phyloP scores from a whole-genome alignment of 1,140 invertebrate genomes.

The Halyomorpha halys region DNA sequence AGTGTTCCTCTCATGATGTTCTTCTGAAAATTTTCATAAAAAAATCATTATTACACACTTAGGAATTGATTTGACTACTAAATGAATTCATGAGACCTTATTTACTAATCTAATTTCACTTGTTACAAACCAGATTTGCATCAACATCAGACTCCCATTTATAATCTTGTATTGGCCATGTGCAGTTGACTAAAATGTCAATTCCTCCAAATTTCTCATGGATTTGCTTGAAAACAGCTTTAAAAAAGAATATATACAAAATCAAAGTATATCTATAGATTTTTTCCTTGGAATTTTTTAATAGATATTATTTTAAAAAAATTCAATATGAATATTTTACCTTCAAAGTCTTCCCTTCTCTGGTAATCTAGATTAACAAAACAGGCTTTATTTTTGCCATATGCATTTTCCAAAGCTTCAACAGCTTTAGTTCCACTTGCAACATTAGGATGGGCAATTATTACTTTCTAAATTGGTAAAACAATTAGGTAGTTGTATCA shows the following conservation, averaged over 20 bases:
- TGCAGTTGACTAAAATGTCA: constrained; percentile 63
- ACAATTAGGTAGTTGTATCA: neutral
- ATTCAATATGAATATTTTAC: constrained; percentile 9
- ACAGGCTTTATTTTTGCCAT: constrained; percentile 25
- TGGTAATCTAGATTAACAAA: constrained; percentile 26
- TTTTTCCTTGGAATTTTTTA: no score
- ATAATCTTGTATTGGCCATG: constrained; percentile 58
- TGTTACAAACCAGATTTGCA: constrained; percentile 50
- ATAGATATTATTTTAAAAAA: neutral
- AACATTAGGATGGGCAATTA: constrained; percentile 22
- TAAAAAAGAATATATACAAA: neutral
- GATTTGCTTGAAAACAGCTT: neutral
- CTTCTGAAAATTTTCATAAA: neutral
- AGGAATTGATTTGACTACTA: no score
- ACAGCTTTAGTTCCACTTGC: constrained; percentile 25
- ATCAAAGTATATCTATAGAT: neutral
- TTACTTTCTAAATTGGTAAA: constrained; percentile 19
- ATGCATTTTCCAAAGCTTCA: constrained; percentile 18
- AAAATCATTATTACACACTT: no score
- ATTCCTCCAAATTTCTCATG: constrained; percentile 51
- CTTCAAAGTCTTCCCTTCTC: constrained; percentile 25
- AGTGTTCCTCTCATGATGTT: constrained; percentile 2
- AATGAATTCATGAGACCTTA: no score
- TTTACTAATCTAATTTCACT: no score
- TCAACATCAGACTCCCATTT: constrained; percentile 62